Conservation (phyloP, 2,113 vertebrate genomes). For the Onychorhynchus coronatus region DNA sequence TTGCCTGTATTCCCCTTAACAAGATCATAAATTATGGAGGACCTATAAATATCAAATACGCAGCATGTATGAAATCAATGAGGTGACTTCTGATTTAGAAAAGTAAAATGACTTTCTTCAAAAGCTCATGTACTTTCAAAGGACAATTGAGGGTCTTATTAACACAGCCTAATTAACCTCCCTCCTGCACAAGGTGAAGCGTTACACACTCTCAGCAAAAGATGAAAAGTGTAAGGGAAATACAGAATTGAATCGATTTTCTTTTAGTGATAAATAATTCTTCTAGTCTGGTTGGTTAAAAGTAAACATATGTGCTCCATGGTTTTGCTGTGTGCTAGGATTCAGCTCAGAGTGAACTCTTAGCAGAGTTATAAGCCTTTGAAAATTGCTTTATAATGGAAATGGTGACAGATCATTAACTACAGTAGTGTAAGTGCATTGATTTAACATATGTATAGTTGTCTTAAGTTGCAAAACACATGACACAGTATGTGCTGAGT, state of each 20-base stretch:
- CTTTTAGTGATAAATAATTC: slow-evolving; percentile 41
- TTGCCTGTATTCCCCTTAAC: not conserved
- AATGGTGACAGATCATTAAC: slow-evolving; percentile 73
- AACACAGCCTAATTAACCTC: slow-evolving; percentile 28
- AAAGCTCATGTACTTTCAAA: not conserved
- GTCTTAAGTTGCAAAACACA: slow-evolving; percentile 32
- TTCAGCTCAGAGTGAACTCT: slow-evolving; percentile 62
- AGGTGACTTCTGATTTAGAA: not conserved
- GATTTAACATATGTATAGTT: slow-evolving; percentile 36
- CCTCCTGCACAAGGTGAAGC: slow-evolving; percentile 3
- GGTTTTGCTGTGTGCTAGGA: slow-evolving; percentile 56
- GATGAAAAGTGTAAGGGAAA: slow-evolving; percentile 45
- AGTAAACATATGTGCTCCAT: slow-evolving; percentile 43
- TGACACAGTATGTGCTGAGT: not conserved
- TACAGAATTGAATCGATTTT: slow-evolving; percentile 37
- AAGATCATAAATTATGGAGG: not conserved
- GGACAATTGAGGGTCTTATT: not conserved
- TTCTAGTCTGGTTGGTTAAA: slow-evolving; percentile 42
- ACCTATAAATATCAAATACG: not conserved
- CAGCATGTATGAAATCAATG: not conserved
- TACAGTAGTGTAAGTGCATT: slow-evolving; percentile 30
- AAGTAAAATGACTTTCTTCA: not conserved
- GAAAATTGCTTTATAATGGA: slow-evolving; percentile 77
- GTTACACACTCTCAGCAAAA: not conserved
- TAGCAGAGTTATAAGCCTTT: slow-evolving; percentile 69